A percentile compares a stretch with the other conserved stretches of the same genome.
Conservation (phyloP, 2,888 invertebrate species). For the Atrina japonica region DNA sequence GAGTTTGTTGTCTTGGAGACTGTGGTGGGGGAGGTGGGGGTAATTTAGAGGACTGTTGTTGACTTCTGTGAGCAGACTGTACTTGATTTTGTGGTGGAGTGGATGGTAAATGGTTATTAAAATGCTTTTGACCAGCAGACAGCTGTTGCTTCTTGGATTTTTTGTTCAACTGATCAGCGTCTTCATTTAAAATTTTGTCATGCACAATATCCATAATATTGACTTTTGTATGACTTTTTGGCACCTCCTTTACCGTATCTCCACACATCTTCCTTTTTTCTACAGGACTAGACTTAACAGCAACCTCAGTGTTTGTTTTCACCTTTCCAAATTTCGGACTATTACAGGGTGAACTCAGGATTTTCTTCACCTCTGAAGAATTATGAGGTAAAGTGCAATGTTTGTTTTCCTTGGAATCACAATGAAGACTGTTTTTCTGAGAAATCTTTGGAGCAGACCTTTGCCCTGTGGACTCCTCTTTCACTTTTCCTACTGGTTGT, state of each 20-base stretch:
- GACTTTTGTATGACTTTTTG: too few species aligned
- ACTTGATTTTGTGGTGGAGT: too few species aligned
- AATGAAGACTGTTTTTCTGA: not conserved
- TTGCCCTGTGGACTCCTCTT: conserved; percentile 9
- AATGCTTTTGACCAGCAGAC: not conserved
- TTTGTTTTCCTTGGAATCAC: not conserved
- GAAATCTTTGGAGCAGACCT: not conserved
- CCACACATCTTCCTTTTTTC: too few species aligned
- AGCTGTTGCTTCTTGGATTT: conserved; percentile 5
- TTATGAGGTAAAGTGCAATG: too few species aligned
- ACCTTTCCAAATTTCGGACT: not conserved
- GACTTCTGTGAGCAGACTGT: conserved; percentile 39
- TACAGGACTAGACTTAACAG: too few species aligned
- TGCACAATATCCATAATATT: too few species aligned
- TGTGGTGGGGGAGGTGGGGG: conserved; percentile 25
- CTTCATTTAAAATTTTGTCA: too few species aligned
- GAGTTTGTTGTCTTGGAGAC: conserved; percentile 28
- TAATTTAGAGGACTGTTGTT: conserved; percentile 30
- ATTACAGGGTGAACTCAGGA: not conserved
- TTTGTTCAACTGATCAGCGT: too few species aligned
- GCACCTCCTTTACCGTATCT: too few species aligned
- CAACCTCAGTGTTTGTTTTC: too few species aligned
- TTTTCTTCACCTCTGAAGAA: too few species aligned
- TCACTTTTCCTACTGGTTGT: conserved; percentile 22
- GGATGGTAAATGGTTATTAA: not conserved